Percentiles rank a stretch among this genome's conserved stretches.
phyloP scores from a whole-genome alignment of 2,797 vertebrate species.

The Danio albolineatus region DNA sequence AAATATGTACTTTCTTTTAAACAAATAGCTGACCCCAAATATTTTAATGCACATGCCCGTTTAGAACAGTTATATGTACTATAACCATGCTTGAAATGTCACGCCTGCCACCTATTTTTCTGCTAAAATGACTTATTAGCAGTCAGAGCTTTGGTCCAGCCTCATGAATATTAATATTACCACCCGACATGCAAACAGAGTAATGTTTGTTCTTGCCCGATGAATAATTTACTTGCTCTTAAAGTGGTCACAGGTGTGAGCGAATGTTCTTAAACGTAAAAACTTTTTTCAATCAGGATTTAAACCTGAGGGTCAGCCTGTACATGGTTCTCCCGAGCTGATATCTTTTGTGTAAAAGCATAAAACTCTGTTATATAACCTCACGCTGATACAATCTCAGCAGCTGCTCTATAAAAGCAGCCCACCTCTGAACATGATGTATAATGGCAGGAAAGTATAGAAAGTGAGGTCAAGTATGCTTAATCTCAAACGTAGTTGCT shows the following conservation, averaged over 20 bases:
- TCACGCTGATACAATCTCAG: conserved; percentile 27
- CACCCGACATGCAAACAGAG: conserved; percentile 58
- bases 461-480: conserved; percentile 7
- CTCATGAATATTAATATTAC: conserved; percentile 47
- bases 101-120: conserved; percentile 13
- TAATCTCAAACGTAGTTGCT: conserved; percentile 10
- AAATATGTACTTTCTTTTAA: too few species aligned
- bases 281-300: conserved; percentile 1
- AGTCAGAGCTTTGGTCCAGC: conserved; percentile 23
- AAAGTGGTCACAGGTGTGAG: conserved; percentile 42
- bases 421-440: not conserved
- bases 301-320: conserved; percentile 21
- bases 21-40: too few species aligned
- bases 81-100: conserved; percentile 14
- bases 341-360: conserved; percentile 37
- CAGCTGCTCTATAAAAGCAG: not conserved
- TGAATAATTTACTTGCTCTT: conserved; percentile 64
- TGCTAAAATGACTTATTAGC: conserved; percentile 45
- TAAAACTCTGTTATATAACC: conserved; percentile 12
- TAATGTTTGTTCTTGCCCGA: conserved; percentile 69
- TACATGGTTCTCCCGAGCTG: conserved; percentile 1
- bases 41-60: not conserved
- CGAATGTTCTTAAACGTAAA: conserved; percentile 2
- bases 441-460: not conserved
- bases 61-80: not conserved